Evolutionary conservation across 2,113 vertebrate species (phyloP), one percentile per base, ranked within the genome.

Genomic region (Formicarius rufipectus): DNA sequence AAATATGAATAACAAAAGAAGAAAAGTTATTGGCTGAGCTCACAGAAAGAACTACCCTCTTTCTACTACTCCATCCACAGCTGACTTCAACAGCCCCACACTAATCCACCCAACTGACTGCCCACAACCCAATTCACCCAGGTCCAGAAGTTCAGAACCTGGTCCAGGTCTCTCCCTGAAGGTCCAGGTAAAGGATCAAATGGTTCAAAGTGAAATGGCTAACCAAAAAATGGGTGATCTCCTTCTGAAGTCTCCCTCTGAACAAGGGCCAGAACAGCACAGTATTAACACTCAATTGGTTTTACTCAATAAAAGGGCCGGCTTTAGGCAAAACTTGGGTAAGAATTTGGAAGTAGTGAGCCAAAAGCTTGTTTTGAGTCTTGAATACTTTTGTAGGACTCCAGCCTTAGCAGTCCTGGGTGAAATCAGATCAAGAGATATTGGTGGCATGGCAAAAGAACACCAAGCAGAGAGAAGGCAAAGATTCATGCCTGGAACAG

Each of bases 31-130:
- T 21, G 10, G 7, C 18, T 25, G 40, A 73, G 6, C 17, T 17
- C 39, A 18, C 6, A 59, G 40, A 62, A 55, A 44, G 47, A 8
- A 0, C 33, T 78, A 42, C 15, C 52, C 35, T n/a, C n/a, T n/a
- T n/a, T n/a, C n/a, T n/a, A 15, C 37, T 31, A 24, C 0, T 0
- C 30, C 23, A 18, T 10, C 31, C 30, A 37, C 20, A 33, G 20
- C 40, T 59, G 62, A 67, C 33, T 67, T 67, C 31, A 72, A 6
- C 4, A 58, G 50, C 30, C 33, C 33, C 45, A 15, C 0, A 0
- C 10, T 40, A 16, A 49, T 64, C 31, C 21, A 31, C 20, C 9
- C 7, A 44, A 9, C 12, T 22, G 11, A 60, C 40, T 35, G 30
- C 39, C 33, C 23, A n/a, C 6, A n/a, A 12, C 10, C 33, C 9